phyloP scores from a whole-genome alignment of 1,140 invertebrate species.

The Platyscapa corneri region DNA sequence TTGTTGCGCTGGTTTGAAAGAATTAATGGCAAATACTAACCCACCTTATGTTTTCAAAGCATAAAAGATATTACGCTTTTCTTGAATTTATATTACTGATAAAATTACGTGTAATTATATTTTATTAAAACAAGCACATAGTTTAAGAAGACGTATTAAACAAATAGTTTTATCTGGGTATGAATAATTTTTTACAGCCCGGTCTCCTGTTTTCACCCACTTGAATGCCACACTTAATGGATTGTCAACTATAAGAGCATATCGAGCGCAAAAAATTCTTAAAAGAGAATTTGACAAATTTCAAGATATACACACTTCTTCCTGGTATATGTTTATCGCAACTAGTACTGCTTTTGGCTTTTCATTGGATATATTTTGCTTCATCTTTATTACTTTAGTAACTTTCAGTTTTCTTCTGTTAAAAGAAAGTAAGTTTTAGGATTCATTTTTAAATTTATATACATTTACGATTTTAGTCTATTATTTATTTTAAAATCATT shows the following conservation, averaged over 20 bases:
- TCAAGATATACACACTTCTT: slow-evolving; percentile 79
- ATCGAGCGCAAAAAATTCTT: slow-evolving; percentile 84
- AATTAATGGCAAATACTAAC: too few species aligned
- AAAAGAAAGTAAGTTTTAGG: slow-evolving; percentile 46
- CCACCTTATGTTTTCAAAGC: too few species aligned
- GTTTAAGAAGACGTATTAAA: too few species aligned
- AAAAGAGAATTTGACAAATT: slow-evolving; percentile 85
- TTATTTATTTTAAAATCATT: neutral
- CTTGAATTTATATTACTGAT: too few species aligned
- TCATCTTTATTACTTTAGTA: slow-evolving; percentile 78
- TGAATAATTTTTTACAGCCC: slow-evolving; percentile 74
- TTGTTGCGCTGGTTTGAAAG: too few species aligned
- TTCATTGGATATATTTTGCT: slow-evolving; percentile 83
- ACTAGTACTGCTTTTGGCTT: slow-evolving; percentile 83
- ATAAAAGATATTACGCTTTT: too few species aligned
- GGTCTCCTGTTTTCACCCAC: slow-evolving; percentile 91
- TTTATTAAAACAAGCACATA: too few species aligned
- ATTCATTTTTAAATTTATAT: neutral
- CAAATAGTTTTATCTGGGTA: neutral
- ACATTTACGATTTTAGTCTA: neutral
- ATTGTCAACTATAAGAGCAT: slow-evolving; percentile 91
- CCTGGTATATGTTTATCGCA: slow-evolving; percentile 81
- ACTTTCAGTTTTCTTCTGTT: slow-evolving; percentile 79
- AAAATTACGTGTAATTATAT: too few species aligned
- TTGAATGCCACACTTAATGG: slow-evolving; percentile 92